A percentile compares a stretch with the other conserved stretches of the same genome.
Conservation (phyloP, 1,140 invertebrate species). For the Aethina tumida region DNA sequence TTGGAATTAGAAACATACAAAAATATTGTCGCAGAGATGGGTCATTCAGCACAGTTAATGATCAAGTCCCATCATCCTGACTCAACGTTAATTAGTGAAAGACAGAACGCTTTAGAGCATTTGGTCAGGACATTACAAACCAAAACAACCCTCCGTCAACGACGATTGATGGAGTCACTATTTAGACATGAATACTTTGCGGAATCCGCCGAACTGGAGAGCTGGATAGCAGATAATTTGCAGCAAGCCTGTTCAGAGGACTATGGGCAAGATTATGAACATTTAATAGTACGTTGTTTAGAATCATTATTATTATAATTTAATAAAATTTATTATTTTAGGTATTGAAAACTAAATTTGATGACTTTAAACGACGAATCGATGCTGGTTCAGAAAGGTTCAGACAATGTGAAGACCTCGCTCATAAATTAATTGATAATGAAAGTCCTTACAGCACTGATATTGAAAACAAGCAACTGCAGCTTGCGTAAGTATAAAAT, state of each 20-base stretch:
- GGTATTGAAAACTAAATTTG: slow-evolving; percentile 86
- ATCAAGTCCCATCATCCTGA: slow-evolving; percentile 68
- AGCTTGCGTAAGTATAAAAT: slow-evolving; percentile 61
- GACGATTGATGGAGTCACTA: slow-evolving; percentile 82
- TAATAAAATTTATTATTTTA: slow-evolving; percentile 33
- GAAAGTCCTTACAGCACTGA: slow-evolving; percentile 83
- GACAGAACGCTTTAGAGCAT: slow-evolving; percentile 67
- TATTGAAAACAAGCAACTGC: slow-evolving; percentile 78
- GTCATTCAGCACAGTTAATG: slow-evolving; percentile 71
- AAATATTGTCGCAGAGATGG: slow-evolving; percentile 87
- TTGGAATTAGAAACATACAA: slow-evolving; percentile 89
- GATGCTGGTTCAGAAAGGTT: slow-evolving; percentile 88
- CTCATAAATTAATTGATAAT: slow-evolving; percentile 79
- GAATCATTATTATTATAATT: background rate
- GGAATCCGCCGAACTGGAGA: slow-evolving; percentile 83
- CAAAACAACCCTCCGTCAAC: slow-evolving; percentile 66
- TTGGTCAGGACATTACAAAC: slow-evolving; percentile 74
- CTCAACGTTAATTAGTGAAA: slow-evolving; percentile 64
- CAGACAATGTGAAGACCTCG: slow-evolving; percentile 84
- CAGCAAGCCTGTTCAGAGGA: slow-evolving; percentile 86
- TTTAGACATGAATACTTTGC: slow-evolving; percentile 88
- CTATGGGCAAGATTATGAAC: slow-evolving; percentile 95
- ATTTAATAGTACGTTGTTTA: slow-evolving; percentile 59
- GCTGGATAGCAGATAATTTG: slow-evolving; percentile 92
- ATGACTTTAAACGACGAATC: slow-evolving; percentile 87